A percentile compares a stretch with the other conserved stretches of the same genome.
Conservation (phyloP, 2,888 invertebrate species). For the Netelia inedita region DNA sequence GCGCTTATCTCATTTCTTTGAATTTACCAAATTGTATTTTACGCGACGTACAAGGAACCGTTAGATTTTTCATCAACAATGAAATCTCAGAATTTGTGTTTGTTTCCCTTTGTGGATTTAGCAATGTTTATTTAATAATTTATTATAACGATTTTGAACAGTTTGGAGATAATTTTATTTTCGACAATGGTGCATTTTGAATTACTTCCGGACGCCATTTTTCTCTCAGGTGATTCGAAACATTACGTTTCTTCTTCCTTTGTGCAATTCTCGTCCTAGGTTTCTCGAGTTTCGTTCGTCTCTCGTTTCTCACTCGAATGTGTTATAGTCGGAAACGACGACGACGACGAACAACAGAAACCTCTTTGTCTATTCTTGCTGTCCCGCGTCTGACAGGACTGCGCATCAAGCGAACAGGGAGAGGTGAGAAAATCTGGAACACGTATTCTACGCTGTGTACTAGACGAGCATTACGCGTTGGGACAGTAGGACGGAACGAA, state of each 20-base stretch:
- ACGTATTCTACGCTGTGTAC: conserved; percentile 21
- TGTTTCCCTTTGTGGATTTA: no score
- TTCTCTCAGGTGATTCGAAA: not conserved
- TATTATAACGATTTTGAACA: no score
- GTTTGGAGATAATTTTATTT: no score
- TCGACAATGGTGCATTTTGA: no score
- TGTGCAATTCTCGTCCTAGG: not conserved
- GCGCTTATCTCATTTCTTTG: conserved; percentile 44
- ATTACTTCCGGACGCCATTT: not conserved
- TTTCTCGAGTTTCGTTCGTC: conserved; percentile 22
- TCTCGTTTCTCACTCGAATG: conserved; percentile 31
- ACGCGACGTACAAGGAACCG: conserved; percentile 22
- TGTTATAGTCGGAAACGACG: conserved; percentile 3
- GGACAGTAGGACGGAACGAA: not conserved
- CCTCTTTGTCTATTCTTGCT: conserved; percentile 40
- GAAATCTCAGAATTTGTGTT: no score
- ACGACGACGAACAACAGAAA: conserved; percentile 39
- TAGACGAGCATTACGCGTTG: no score
- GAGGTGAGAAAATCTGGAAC: conserved; percentile 39
- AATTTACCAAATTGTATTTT: conserved; percentile 45
- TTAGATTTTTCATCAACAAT: no score
- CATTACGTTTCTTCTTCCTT: not conserved
- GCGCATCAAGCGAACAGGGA: not conserved
- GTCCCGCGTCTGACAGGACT: not conserved
- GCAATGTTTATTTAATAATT: no score